A percentile compares a stretch with the other conserved stretches of the same genome.
phyloP scores from a whole-genome alignment of 23 tunicate genomes.

The Styela clava region DNA sequence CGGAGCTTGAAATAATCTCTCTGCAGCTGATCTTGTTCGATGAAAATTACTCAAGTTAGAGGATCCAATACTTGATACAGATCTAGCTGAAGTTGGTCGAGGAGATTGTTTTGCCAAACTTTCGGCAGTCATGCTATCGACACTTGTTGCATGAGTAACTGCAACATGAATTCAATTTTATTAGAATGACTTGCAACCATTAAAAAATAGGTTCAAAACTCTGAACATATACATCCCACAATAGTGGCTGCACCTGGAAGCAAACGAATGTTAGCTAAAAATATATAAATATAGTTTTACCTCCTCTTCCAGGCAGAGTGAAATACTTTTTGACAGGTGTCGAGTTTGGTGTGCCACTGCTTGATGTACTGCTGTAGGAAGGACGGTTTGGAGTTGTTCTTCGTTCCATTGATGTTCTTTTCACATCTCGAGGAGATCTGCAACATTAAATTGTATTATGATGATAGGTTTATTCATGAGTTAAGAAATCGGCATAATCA shows the following conservation, averaged over 20 bases:
- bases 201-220: no score
- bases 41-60: conserved; percentile 22
- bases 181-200: no score
- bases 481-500: background rate
- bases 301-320: conserved; percentile 74
- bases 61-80: conserved; percentile 26
- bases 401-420: conserved; percentile 45
- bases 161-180: no score
- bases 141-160: conserved; percentile 66
- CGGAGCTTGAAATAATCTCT: conserved; percentile 52
- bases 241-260: no score
- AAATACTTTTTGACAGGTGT: conserved; percentile 44
- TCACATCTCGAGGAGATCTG: conserved; percentile 68
- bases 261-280: no score
- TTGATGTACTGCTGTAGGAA: conserved; percentile 49
- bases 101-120: conserved; percentile 30
- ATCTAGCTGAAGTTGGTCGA: conserved; percentile 48
- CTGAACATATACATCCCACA: no score
- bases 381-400: conserved; percentile 32
- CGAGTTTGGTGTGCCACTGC: conserved; percentile 44
- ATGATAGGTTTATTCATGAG: no score
- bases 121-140: conserved; percentile 81
- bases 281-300: no score
- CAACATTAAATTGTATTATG: background rate
- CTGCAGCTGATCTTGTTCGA: conserved; percentile 94